Evolutionary conservation across 2,113 vertebrate genomes (phyloP).

Genomic region (Rousettus leschenaultii): DNA sequence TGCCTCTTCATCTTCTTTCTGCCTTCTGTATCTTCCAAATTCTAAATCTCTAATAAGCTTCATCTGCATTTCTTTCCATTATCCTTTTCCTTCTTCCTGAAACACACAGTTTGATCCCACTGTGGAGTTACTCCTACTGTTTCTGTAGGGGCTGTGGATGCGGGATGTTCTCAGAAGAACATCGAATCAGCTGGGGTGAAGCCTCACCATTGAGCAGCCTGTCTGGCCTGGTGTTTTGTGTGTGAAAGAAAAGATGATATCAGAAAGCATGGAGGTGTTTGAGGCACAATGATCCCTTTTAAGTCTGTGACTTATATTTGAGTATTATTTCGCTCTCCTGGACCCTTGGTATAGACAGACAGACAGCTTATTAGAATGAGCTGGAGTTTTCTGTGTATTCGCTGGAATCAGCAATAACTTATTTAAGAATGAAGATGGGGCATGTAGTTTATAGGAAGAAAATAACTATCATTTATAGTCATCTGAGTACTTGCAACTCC

Average conservation of each 20-base stretch:
- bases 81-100: background rate
- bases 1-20: background rate
- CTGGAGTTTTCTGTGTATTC: constrained; percentile 19
- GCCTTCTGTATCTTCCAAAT: background rate
- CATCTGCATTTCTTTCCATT: background rate
- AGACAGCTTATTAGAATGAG: constrained; percentile 23
- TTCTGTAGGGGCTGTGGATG: too few species aligned
- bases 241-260: background rate
- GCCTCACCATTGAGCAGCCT: background rate
- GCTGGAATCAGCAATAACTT: constrained; percentile 39
- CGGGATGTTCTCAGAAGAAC: background rate
- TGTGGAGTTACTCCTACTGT: background rate
- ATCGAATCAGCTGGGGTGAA: background rate
- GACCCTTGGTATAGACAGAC: background rate
- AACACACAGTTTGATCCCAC: background rate
- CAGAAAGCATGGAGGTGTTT: background rate
- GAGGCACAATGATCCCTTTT: background rate
- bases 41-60: background rate
- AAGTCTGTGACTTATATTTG: background rate
- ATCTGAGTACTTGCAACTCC: background rate
- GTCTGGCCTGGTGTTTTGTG: background rate
- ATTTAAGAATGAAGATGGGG: constrained; percentile 28
- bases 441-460: background rate
- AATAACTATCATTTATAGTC: constrained; percentile 47
- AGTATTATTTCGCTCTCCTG: background rate